Evolutionary conservation across 2,797 vertebrate genomes (phyloP).

Genomic region (Glossophaga mutica): DNA sequence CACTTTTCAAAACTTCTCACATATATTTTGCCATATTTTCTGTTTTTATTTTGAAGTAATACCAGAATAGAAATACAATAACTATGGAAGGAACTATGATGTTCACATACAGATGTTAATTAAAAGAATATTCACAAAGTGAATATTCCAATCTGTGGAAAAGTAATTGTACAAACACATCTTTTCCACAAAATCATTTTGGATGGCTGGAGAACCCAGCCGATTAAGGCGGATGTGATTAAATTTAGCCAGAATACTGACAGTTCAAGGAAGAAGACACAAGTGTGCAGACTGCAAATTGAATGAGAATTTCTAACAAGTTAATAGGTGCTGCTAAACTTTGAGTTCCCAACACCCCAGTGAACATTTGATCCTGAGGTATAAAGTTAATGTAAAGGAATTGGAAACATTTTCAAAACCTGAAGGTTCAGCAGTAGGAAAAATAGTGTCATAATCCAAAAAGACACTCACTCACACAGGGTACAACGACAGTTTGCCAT

Average conservation of each 20-base stretch:
- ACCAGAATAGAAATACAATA: conserved; percentile 33
- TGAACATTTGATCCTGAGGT: not conserved
- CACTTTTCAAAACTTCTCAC: conserved; percentile 34
- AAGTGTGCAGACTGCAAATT: not conserved
- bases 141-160: conserved; percentile 37
- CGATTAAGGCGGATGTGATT: not conserved
- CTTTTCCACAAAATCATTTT: conserved; percentile 11
- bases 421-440: not conserved
- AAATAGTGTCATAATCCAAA: not conserved
- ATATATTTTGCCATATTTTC: not conserved
- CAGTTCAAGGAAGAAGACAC: not conserved
- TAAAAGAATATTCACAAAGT: conserved; percentile 29
- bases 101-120: conserved; percentile 2
- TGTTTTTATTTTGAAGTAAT: not conserved
- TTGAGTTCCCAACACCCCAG: not conserved
- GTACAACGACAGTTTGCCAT: not conserved
- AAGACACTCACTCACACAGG: not conserved
- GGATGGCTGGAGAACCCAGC: not conserved
- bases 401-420: not conserved
- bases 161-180: conserved; percentile 13
- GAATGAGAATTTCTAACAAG: conserved; percentile 7
- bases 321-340: not conserved
- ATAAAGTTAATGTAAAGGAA: not conserved
- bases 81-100: not conserved
- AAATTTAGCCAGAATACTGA: conserved; percentile 37